Evolutionary conservation across 2,113 vertebrate genomes (phyloP), one percentile per base, ranked within the genome.

Genomic region (Carassius carassius): DNA sequence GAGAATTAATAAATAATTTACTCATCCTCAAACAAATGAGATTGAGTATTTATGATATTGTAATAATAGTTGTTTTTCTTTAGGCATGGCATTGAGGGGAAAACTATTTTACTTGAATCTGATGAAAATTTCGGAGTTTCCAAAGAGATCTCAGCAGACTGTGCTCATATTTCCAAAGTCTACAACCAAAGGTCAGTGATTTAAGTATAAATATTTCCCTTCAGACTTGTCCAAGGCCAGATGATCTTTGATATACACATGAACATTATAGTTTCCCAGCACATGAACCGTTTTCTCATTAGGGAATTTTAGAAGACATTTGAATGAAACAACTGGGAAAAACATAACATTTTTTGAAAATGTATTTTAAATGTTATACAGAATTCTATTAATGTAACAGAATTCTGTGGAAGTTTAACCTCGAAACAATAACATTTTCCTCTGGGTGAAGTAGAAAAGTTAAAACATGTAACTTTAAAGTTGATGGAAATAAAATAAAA

Each of bases 151-250:
- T 63, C 11, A 63, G 14, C 60, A 25, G 23, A 63, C 7, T 69
- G 29, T 67, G 65, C 16, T 35, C 29, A 69, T 69, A 19, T 35
- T 35, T 69, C 29, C 3, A 35, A 35, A 69, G 65, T 69, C 65
- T 69, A 29, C 65, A 19, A 69, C 14, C 29, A 69, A 69, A 69
- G 29, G 65, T 69, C 29, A 69, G 65, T 69, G 65, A 35, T 69
- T 69, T 67, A 7, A 35, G 19, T 67, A 67, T 67, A 29, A 67
- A 67, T 35, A 67, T 67, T 67, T 29, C 29, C 5, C 63, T 7
- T 65, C 25, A 32, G 63, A 32, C 17, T 17, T 67, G 29, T 67
- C 16, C 14, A 67, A 65, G 25, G 63, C 11, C n/a, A 63, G 32
- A 17, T 67, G 4, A 54, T 54, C 51, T 16, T 16, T 54, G 51